Evolutionary conservation across 2,888 invertebrate genomes (phyloP).

Genomic region (Xestia ashworthii): DNA sequence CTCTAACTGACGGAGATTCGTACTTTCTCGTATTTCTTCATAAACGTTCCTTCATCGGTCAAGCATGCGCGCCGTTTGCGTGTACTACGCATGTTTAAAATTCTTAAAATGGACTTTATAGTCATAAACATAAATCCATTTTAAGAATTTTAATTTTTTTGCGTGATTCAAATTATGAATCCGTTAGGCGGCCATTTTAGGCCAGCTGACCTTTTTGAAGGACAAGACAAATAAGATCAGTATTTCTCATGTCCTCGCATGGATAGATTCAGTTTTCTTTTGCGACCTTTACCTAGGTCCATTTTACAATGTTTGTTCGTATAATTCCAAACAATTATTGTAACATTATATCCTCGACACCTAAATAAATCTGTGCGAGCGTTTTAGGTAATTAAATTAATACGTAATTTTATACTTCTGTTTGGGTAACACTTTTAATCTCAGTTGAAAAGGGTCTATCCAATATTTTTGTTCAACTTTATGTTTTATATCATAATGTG

Average conservation of each 20-base stretch:
- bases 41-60: background rate
- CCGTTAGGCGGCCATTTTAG: no score
- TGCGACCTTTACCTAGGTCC: background rate
- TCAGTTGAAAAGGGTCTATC: slow-evolving; percentile 53
- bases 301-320: background rate
- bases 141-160: no score
- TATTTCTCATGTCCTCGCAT: background rate
- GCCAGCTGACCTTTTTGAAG: slow-evolving; percentile 6
- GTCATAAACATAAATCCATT: no score
- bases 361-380: slow-evolving; percentile 44
- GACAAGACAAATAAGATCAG: slow-evolving; percentile 6
- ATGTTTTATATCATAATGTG: slow-evolving; percentile 17
- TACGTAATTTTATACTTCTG: slow-evolving; percentile 57
- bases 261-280: no score
- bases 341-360: slow-evolving; percentile 24
- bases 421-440: slow-evolving; percentile 55
- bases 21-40: background rate
- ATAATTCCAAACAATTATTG: slow-evolving; percentile 22
- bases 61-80: background rate
- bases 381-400: slow-evolving; percentile 54
- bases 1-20: no score
- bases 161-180: no score
- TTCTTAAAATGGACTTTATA: no score
- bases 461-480: slow-evolving; percentile 51
- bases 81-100: no score